Base-by-base conservation (phyloP, 2,113 vertebrate genomes). In the Neolamprologus falcicula region DNA sequence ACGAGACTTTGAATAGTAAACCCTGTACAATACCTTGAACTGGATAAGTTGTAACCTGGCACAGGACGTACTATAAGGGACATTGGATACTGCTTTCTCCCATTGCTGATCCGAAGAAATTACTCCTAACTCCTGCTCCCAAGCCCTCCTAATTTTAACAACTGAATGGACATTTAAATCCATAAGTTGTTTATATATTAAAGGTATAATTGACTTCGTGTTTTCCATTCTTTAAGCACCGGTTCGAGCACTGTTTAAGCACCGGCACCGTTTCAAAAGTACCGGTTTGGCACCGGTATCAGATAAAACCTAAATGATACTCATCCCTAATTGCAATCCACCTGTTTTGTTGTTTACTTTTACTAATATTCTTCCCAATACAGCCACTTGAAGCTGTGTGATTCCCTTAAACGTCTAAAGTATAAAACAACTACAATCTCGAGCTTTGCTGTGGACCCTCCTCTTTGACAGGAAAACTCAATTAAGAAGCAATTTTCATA, bases 401-500 rank as follows among this genome's bases (percentile, higher is more conserved):
- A 87, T 83, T 92, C 83, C 28, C 66, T 86, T 84, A 11, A 80
- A 79, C 50, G 82, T 89, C 54, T 86, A 26, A 88, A 85, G 82
- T 90, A 83, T 52, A 85, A 90, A 91, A 88, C 80, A 84, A 89
- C 61, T 80, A 83, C 68, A 86, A 89, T 86, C 54, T 88, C 68
- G 68, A 33, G 57, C 42, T 80, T 26, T 9, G 10, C 86, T 85
- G 88, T 83, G 78, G 59, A 88, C 71, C 91, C 80, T 83, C 73
- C 91, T 91, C 89, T 82, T 68, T 84, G 94, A 86, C 93, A 80
- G 80, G 76, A 91, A 76, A 94, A 94, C 88, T 88, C 93, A 94
- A 96, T 95, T 95, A 95, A 92, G 83, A 90, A 54, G 88, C 76
- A 61, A 91, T 89, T 95, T 93, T 90, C 90, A 85, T 87, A 92